Conservation (phyloP, 1,140 invertebrate genomes). For the Pentalonia nigronervosa region DNA sequence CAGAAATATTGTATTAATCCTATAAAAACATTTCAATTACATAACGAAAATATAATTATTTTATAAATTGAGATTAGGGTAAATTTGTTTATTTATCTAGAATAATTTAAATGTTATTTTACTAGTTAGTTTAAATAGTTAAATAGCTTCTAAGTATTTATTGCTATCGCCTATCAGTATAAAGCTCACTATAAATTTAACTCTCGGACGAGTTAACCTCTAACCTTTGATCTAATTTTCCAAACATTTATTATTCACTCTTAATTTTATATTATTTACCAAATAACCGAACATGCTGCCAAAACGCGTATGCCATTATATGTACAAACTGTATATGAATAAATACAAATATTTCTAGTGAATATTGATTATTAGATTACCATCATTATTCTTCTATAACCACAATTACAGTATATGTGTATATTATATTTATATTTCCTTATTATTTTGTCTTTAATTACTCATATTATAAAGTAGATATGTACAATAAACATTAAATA, state of each 20-base stretch:
- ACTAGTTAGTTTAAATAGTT: not conserved
- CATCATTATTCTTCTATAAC: no score
- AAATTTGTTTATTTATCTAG: not conserved
- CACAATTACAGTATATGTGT: no score
- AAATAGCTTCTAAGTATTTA: not conserved
- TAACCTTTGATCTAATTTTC: not conserved
- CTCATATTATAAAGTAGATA: no score
- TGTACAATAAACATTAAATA: no score
- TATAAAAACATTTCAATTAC: not conserved
- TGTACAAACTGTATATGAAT: not conserved
- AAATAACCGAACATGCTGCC: not conserved
- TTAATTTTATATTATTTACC: not conserved
- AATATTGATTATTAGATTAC: not conserved
- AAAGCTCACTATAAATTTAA: not conserved
- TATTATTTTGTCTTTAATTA: no score
- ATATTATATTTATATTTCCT: no score
- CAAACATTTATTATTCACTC: not conserved
- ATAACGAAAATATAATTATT: not conserved
- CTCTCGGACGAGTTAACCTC: not conserved
- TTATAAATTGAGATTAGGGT: conserved; percentile 5
- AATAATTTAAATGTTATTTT: conserved; percentile 15
- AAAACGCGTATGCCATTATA: not conserved
- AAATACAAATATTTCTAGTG: not conserved
- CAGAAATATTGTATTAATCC: not conserved
- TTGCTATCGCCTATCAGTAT: not conserved